Conservation (phyloP, 2,888 invertebrate genomes). For the Physocephala rufipes region DNA sequence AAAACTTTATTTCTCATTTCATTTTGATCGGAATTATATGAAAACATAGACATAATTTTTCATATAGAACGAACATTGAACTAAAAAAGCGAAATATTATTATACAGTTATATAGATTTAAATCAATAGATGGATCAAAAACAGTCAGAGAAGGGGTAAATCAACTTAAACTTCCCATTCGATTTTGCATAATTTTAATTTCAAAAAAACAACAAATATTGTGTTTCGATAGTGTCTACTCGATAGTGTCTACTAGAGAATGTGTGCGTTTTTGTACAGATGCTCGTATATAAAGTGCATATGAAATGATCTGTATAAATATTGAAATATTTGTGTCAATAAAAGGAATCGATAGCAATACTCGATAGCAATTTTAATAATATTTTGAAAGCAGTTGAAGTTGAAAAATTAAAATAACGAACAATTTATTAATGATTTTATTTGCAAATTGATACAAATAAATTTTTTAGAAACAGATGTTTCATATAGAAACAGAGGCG, state of each 20-base stretch:
- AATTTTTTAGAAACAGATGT: no score
- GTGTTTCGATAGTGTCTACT: no score
- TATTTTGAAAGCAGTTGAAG: no score
- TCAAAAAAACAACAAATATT: background rate
- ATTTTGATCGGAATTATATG: no score
- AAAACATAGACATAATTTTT: no score
- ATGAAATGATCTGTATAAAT: background rate
- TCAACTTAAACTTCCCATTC: background rate
- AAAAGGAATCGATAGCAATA: background rate
- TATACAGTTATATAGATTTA: background rate
- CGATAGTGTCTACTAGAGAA: background rate
- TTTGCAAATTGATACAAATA: no score
- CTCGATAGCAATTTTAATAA: no score
- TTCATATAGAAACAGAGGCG: no score
- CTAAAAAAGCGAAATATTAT: background rate
- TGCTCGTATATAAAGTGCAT: background rate
- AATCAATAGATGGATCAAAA: background rate
- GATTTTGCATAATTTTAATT: background rate
- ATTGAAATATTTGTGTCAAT: constrained; percentile 1
- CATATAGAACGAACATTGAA: no score
- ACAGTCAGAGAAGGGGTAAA: background rate
- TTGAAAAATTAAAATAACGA: no score
- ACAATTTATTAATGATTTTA: no score
- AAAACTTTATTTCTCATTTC: no score
- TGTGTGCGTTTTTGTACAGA: background rate